Base-by-base conservation (phyloP, 2,113 vertebrate species). In the Coturnix japonica region DNA sequence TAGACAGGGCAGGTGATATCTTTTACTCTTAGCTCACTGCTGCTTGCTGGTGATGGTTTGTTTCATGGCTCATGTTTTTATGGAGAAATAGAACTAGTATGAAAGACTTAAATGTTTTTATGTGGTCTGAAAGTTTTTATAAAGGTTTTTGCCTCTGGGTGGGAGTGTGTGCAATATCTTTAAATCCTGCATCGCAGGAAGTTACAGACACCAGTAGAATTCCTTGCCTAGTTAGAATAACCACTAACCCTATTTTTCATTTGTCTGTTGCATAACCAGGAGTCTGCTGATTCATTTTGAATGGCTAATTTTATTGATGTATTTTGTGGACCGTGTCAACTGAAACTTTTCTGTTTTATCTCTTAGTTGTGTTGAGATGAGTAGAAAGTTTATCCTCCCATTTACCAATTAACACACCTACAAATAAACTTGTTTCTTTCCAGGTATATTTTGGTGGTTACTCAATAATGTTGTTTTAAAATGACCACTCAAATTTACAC, bases 11-110 rank as follows among this genome's bases (percentile, higher is more conserved):
- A 79, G 3, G 37, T 65, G 22, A 20, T 17, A 7, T 3, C 7
- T 70, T 51, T 65, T 30, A n/a, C 0, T 0, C 12, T 76, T 35
- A 61, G 28, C 22, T 41, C 18, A 3, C 39, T 5, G 1, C 60
- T 76, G 21, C 37, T 66, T 39, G 6, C 51, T 85, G 46, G 6
- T 1, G 0, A 44, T 49, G 31, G 19, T 56, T 6, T 5, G 81
- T 91, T 72, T 54, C 17, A 10, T 82, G 43, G 33, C 39, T 19
- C 2, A 0, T 33, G 9, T 44, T 85, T 93, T 72, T 46, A 37
- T 61, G 43, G 23, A 49, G 67, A 44, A 82, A 88, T 56, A 2
- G 2, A 90, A 79, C 19, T 18, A 16, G 9, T 82, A 22, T 8
- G 37, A 22, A 84, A 65, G 18, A 41, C 31, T 39, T 54, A 20